These are phyloP conservation scores for Microcebus griseorufus DNA, from an alignment of 2,113 vertebrate genomes.

Conservation along the genomic window DNA sequence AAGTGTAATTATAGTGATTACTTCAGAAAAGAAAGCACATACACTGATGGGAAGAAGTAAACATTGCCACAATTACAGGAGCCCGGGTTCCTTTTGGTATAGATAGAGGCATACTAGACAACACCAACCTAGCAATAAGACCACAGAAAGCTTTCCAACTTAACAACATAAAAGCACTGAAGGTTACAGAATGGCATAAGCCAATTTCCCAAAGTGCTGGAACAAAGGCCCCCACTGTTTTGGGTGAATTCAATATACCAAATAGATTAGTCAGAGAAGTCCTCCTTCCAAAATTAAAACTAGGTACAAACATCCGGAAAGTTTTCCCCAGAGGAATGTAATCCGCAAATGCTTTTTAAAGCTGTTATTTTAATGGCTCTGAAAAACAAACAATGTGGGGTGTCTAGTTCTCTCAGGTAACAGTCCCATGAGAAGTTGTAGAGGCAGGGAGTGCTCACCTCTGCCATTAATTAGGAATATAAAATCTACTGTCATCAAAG, in stretches of 20 bases:
- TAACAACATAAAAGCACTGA: constrained; percentile 40
- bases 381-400: constrained; percentile 37
- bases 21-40: constrained; percentile 69
- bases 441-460: not conserved
- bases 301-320: constrained; percentile 28
- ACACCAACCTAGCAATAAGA: constrained; percentile 32
- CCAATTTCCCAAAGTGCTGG: constrained; percentile 41
- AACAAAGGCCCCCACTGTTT: constrained; percentile 53
- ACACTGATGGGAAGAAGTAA: constrained; percentile 68
- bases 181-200: constrained; percentile 41
- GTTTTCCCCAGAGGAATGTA: constrained; percentile 18
- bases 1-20: constrained; percentile 77
- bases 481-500: not conserved
- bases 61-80: constrained; percentile 37
- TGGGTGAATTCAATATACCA: constrained; percentile 48
- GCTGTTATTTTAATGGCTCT: constrained; percentile 15
- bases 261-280: constrained; percentile 44
- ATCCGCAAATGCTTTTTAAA: constrained; percentile 49
- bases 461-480: not conserved
- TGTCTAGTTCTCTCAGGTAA: constrained; percentile 7
- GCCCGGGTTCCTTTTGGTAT: not conserved
- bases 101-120: not conserved
- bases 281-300: constrained; percentile 57
- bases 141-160: constrained; percentile 29
- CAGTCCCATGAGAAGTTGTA: not conserved